Evolutionary conservation across 2,888 invertebrate species (phyloP), one percentile per base, ranked within the genome.

Genomic region (Sphinx pinastri): DNA sequence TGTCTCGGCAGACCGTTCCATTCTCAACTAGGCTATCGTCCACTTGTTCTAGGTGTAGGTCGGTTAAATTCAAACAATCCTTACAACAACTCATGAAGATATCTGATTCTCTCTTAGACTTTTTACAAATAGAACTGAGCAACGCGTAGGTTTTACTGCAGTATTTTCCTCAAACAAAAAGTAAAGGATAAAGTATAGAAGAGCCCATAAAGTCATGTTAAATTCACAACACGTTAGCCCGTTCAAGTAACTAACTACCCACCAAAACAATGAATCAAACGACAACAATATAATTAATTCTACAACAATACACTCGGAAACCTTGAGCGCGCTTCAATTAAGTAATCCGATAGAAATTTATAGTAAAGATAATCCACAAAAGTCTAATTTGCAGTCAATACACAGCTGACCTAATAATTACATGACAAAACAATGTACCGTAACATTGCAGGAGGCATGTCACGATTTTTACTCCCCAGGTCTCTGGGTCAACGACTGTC

Each of bases 401-500:
- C 76, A 76, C 79, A 76, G 70, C 14, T 74, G 72, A 78, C 74
- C 71, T 77, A 81, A 81, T 81, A 82, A 81, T 80, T 77, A 81
- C 68, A 71, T 55, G 38, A 75, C 73, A 70, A 78, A 80, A 77
- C 75, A 75, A 80, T 77, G 79, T 84, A 82, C 82, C 78, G 80
- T 80, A 79, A 79, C 76, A 74, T 76, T 76, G 78, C 75, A 71
- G 72, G 52, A 74, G 68, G 75, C 77, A 76, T 83, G 83, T 82
- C 85, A 85, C 84, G 85, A 80, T 81, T 86, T 79, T 81, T 79
- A 80, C 77, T 52, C 52, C 54, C 75, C 74, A 77, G 71, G 75
- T 75, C 70, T 79, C 79, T 86, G 78, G 87, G 87, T 85, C 87
- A 85, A 85, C 86, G 82, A 81, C 81, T 79, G 73, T 70, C 72